These are phyloP conservation scores for Melanotus villosus DNA, from an alignment of 2,888 invertebrate species.

Conservation along the genomic window DNA sequence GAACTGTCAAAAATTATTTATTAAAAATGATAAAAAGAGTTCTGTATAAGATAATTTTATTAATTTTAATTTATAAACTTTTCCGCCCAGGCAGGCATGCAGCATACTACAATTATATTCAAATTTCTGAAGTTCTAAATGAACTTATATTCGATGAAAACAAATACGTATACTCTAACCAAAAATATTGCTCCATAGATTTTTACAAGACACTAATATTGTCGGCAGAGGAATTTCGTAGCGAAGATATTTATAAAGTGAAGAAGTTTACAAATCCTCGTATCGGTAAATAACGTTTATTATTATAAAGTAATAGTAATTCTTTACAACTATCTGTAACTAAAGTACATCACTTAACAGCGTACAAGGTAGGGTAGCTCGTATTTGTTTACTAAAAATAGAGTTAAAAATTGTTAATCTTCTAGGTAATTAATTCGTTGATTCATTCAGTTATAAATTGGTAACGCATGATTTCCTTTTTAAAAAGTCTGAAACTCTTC, in stretches of 20 bases:
- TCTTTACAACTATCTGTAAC: too few relatives aligned
- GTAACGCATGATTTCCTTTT: too few relatives aligned
- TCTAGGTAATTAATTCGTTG: too few relatives aligned
- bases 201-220: conserved; percentile 58
- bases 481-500: too few relatives aligned
- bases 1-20: conserved; percentile 34
- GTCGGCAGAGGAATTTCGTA: conserved; percentile 56
- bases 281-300: too few relatives aligned
- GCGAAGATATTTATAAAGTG: conserved; percentile 51
- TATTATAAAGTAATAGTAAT: too few relatives aligned
- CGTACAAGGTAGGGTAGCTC: too few relatives aligned
- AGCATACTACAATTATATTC: conserved; percentile 62
- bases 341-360: too few relatives aligned
- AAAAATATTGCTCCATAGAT: conserved; percentile 56
- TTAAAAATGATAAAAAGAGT: conserved; percentile 25
- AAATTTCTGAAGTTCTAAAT: conserved; percentile 53
- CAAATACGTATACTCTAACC: conserved; percentile 51
- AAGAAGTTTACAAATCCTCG: conserved; percentile 51
- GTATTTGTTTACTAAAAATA: too few relatives aligned
- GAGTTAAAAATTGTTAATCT: too few relatives aligned
- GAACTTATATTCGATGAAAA: conserved; percentile 55
- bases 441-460: too few relatives aligned
- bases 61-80: conserved; percentile 46
- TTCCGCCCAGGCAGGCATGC: conserved; percentile 65
- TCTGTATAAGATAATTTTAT: not conserved